phyloP scores from a whole-genome alignment of 2,113 vertebrate species.

The Cynocephalus volans region DNA sequence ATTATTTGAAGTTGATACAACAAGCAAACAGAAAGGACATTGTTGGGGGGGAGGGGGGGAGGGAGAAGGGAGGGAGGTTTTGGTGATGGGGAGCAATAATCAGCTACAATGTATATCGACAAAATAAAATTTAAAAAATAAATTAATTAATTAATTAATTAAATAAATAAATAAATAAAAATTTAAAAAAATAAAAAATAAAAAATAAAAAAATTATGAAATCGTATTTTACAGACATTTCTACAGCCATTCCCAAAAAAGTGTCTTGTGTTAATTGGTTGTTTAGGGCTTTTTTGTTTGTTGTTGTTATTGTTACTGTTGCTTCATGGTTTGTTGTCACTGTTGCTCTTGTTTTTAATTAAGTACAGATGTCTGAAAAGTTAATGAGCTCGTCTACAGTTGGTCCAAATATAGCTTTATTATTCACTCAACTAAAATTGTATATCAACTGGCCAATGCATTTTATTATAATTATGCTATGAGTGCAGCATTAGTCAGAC shows the following conservation, averaged over 20 bases:
- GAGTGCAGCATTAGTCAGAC: not conserved
- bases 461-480: conserved; percentile 1
- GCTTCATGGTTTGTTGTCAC: not conserved
- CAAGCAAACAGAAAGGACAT: too few relatives aligned
- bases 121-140: too few relatives aligned
- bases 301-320: not conserved
- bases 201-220: too few relatives aligned
- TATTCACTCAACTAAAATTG: not conserved
- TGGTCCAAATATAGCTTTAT: not conserved
- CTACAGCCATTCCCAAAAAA: not conserved
- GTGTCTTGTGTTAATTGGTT: not conserved
- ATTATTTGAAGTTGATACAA: too few relatives aligned
- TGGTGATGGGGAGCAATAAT: too few relatives aligned
- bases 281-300: not conserved
- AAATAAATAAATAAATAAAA: too few relatives aligned
- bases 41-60: too few relatives aligned
- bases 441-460: not conserved
- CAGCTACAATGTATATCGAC: too few relatives aligned
- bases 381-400: not conserved
- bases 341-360: not conserved
- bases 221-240: not conserved
- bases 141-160: too few relatives aligned
- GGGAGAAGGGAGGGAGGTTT: too few relatives aligned
- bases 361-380: not conserved
- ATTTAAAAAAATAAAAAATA: too few relatives aligned